Percentiles rank a stretch among this genome's conserved stretches.
Conservation (phyloP, 2,113 vertebrate genomes). For the Perca flavescens region DNA sequence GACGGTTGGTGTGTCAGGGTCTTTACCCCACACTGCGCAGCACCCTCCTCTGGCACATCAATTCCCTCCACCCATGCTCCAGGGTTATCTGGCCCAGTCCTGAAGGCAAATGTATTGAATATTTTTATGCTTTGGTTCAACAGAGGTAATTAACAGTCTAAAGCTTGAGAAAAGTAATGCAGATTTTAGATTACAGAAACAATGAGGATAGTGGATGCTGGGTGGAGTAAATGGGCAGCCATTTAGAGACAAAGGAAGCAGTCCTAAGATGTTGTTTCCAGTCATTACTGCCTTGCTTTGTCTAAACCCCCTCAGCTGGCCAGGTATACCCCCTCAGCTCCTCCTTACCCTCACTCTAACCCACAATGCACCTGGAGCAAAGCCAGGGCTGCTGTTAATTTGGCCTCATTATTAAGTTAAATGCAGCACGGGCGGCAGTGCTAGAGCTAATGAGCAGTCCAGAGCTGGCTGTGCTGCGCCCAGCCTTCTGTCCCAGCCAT, state of each 20-base stretch:
- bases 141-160: not conserved
- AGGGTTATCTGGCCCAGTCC: not conserved
- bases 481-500: constrained; percentile 85
- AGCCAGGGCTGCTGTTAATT: constrained; percentile 86
- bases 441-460: constrained; percentile 88
- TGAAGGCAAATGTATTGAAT: not conserved
- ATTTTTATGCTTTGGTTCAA: constrained; percentile 25
- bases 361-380: constrained; percentile 82
- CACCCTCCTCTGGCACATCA: constrained; percentile 38
- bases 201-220: not conserved
- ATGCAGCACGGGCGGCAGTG: constrained; percentile 81
- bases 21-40: constrained; percentile 19
- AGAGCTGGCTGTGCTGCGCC: constrained; percentile 83
- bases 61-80: constrained; percentile 1
- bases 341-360: constrained; percentile 62
- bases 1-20: no score
- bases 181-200: constrained; percentile 10
- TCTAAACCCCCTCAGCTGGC: constrained; percentile 44
- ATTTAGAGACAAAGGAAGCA: constrained; percentile 23
- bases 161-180: constrained; percentile 7
- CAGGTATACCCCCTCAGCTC: constrained; percentile 69
- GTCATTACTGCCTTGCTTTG: constrained; percentile 54
- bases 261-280: constrained; percentile 56
- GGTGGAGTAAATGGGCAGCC: constrained; percentile 2
- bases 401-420: constrained; percentile 86